Evolutionary conservation across 2,888 invertebrate genomes (phyloP), one percentile per base, ranked within the genome.

Genomic region (Chymomyza amoena): DNA sequence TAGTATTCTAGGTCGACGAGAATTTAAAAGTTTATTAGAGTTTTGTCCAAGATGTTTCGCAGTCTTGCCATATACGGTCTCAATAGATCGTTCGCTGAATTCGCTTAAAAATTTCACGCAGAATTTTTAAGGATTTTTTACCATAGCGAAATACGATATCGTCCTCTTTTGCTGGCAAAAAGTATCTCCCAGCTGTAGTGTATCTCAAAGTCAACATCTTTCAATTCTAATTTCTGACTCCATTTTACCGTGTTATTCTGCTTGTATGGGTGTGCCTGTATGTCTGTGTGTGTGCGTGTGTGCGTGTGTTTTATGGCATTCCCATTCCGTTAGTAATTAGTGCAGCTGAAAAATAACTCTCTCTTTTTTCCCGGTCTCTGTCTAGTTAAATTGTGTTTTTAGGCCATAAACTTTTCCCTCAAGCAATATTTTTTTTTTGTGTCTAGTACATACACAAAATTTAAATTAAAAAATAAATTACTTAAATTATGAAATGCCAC

Each of bases 321-420:
- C 54, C 16, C 54, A 54, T 54, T 70, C 69, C 76, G 70, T 69
- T 71, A 69, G 73, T 83, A 83, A 83, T 83, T 85, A 85, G 79
- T 72, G 20, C 54, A 54, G 16, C 39, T 45, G 39, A 13, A 45
- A 45, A 45, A 45, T 45, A 45, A 45, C 39, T 16, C 18, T 16
- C 54, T 54, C 54, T 18, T 5, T 54, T 51, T 52, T 52, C 18
- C 0, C n/a, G 2, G 70, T 69, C 75, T 72, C 76, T 70, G 60
- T 18, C 18, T 68, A 71, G 81, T 28, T 51, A 69, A 81, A 83
- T 83, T 81, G 79, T 83, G 86, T 85, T 83, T 83, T 72, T 79
- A 73, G 82, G 81, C 72, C 86, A 83, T 45, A 45, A 45, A 45
- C 39, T 45, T 45, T 45, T 13, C 2, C 39, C 39, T 13, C 13